Conservation (phyloP, 2,797 vertebrate genomes). For the Takifugu rubripes region DNA sequence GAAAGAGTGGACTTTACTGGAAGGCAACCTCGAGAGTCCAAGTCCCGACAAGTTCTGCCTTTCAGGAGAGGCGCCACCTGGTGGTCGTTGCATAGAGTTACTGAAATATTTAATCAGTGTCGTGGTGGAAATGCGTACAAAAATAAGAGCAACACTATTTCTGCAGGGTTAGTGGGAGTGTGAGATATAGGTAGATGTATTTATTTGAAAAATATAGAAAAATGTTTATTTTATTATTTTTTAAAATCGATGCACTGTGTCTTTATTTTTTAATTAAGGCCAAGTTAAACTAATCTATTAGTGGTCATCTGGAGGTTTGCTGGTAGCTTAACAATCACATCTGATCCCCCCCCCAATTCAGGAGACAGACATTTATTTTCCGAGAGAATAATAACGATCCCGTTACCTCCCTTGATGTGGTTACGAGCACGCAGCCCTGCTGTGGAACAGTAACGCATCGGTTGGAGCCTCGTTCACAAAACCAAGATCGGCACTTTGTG, state of each 20-base stretch:
- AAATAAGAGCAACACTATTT: conserved; percentile 32
- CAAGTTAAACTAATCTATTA: neutral
- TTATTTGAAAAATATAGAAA: conserved; percentile 68
- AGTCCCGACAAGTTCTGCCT: neutral
- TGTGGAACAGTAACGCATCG: too few species aligned
- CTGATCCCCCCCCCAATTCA: too few species aligned
- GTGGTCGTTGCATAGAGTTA: conserved; percentile 9
- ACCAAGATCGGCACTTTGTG: neutral
- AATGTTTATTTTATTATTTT: conserved; percentile 75
- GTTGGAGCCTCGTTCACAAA: neutral
- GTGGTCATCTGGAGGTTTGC: neutral
- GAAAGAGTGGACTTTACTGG: neutral
- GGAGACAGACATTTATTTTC: too few species aligned
- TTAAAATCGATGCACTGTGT: conserved; percentile 36
- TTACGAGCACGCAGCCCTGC: too few species aligned
- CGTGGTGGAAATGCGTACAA: conserved; percentile 49
- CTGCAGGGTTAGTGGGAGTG: conserved; percentile 37
- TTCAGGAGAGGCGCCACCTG: neutral
- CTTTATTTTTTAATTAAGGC: conserved; percentile 1
- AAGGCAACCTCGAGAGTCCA: conserved; percentile 15
- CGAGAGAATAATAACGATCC: too few species aligned
- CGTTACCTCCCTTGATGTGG: too few species aligned
- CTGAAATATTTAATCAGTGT: conserved; percentile 32
- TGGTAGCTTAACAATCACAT: too few species aligned
- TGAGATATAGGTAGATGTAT: conserved; percentile 52